Conservation (phyloP, 2,113 vertebrate species). For the Lipophrys pholis region DNA sequence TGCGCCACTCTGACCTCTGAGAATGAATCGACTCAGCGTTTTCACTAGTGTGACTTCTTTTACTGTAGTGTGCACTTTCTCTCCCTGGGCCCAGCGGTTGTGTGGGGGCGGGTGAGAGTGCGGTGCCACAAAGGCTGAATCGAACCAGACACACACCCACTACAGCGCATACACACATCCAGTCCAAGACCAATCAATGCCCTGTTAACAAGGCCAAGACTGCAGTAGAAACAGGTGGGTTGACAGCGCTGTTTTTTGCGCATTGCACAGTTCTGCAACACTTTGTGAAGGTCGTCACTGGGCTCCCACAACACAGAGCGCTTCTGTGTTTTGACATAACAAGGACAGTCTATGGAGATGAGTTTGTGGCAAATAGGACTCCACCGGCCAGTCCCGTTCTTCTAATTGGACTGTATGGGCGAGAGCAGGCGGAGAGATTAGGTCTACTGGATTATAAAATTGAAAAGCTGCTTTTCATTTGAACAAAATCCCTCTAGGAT, state of each 20-base stretch:
- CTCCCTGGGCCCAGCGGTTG: constrained; percentile 27
- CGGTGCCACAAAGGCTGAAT: constrained; percentile 62
- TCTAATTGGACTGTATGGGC: constrained; percentile 78
- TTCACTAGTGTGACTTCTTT: constrained; percentile 76
- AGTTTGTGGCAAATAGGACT: constrained; percentile 42
- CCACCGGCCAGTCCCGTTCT: constrained; percentile 61
- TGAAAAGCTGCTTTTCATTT: constrained; percentile 84
- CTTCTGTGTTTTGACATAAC: constrained; percentile 34
- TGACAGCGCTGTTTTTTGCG: constrained; percentile 57
- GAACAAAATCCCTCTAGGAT: constrained; percentile 77
- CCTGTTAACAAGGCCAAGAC: constrained; percentile 70
- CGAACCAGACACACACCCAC: constrained; percentile 47
- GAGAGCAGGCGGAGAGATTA: constrained; percentile 69
- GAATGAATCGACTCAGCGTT: constrained; percentile 71
- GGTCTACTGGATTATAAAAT: constrained; percentile 80
- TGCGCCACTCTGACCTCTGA: constrained; percentile 65
- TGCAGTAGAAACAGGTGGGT: constrained; percentile 66
- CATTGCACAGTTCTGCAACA: constrained; percentile 39
- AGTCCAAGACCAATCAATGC: constrained; percentile 69
- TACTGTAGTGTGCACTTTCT: constrained; percentile 73
- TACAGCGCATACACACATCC: constrained; percentile 35
- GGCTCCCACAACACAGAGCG: not conserved
- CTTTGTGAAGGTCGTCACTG: constrained; percentile 62
- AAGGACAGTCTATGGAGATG: constrained; percentile 46
- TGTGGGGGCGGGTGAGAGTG: constrained; percentile 32